phyloP scores from a whole-genome alignment of 2,797 vertebrate species.

The Graptemys geographica region DNA sequence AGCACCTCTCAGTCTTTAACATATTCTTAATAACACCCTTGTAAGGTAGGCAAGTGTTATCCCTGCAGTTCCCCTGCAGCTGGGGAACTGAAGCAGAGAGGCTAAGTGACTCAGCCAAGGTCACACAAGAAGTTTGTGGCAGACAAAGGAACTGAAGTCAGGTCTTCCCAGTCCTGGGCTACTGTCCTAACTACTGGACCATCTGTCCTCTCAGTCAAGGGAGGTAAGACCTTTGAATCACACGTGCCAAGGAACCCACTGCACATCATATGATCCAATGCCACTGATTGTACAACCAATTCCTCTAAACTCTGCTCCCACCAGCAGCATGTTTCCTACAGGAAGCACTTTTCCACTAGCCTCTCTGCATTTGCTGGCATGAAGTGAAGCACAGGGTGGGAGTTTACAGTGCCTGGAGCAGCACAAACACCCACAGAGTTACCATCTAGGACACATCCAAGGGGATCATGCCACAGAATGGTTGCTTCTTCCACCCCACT shows the following conservation, averaged over 20 bases:
- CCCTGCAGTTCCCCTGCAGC: neutral
- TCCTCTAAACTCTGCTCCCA: slow-evolving; percentile 20
- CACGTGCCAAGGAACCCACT: neutral
- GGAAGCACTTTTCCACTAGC: neutral
- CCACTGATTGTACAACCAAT: slow-evolving; percentile 14
- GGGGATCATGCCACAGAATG: slow-evolving; percentile 2
- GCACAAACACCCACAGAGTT: slow-evolving; percentile 8
- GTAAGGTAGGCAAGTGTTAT: neutral
- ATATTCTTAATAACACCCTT: neutral
- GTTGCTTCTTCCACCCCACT: slow-evolving; percentile 19
- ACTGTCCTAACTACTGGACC: neutral
- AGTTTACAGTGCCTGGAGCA: slow-evolving; percentile 36
- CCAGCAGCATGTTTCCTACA: neutral
- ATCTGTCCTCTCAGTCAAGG: neutral
- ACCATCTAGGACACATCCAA: neutral
- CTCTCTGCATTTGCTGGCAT: slow-evolving; percentile 49
- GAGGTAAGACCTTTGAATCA: neutral
- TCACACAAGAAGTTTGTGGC: neutral
- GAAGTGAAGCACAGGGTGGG: slow-evolving; percentile 69
- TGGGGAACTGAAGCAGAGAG: too few species aligned
- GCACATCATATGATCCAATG: neutral
- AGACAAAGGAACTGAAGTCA: neutral
- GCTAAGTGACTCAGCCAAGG: neutral
- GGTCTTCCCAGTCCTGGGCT: neutral
- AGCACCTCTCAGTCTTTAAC: neutral